Conservation (phyloP, 2,888 invertebrate species). For the Amphiduros pacificus region DNA sequence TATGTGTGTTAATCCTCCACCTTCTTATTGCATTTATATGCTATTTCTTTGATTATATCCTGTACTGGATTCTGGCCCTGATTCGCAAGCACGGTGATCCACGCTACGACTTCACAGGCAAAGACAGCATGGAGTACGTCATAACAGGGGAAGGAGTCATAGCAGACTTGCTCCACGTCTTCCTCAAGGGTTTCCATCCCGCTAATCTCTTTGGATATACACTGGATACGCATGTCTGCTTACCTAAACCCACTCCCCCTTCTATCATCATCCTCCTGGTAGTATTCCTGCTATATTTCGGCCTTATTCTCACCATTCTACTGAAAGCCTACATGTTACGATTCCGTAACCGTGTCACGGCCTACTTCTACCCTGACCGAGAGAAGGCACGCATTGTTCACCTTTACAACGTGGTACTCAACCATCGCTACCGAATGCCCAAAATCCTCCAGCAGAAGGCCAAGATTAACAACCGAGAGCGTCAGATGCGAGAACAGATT, state of each 20-base stretch:
- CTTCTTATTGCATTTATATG: constrained; percentile 33
- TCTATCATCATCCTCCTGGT: constrained; percentile 25
- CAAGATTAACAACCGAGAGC: constrained; percentile 24
- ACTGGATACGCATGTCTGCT: constrained; percentile 25
- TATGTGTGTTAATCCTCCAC: constrained; percentile 37
- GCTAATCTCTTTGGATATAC: constrained; percentile 26
- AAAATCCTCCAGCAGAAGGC: constrained; percentile 26
- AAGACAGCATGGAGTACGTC: constrained; percentile 27
- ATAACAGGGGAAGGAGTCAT: constrained; percentile 29
- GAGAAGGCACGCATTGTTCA: constrained; percentile 33
- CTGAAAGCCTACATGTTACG: constrained; percentile 34
- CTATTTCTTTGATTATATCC: constrained; percentile 40
- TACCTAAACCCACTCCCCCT: constrained; percentile 26
- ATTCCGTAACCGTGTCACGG: constrained; percentile 29
- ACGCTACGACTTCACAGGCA: constrained; percentile 30
- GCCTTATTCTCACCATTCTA: constrained; percentile 27
- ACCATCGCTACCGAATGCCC: constrained; percentile 29
- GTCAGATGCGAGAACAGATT: constrained; percentile 19
- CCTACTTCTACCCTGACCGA: constrained; percentile 36
- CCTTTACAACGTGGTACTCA: constrained; percentile 31
- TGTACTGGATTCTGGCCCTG: constrained; percentile 41
- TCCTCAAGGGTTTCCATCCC: constrained; percentile 32
- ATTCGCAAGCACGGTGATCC: constrained; percentile 36
- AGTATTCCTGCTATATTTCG: constrained; percentile 24
- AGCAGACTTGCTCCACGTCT: constrained; percentile 31